Percentiles rank a stretch among this genome's conserved stretches.
Evolutionary conservation across 2,113 vertebrate genomes (phyloP).

Genomic region (Odobenus rosmarus): DNA sequence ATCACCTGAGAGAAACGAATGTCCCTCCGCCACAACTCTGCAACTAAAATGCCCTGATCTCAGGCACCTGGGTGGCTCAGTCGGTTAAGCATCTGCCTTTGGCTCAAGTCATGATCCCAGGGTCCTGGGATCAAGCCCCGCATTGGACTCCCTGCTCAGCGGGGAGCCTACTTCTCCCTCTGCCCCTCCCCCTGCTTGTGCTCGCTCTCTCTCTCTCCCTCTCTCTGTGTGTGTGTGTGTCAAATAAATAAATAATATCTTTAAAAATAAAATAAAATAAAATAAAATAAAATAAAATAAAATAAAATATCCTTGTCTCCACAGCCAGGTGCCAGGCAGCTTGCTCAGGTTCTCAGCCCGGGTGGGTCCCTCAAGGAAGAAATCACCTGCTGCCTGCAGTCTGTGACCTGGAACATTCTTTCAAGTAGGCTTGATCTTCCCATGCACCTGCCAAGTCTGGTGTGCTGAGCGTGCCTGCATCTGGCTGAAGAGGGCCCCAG

Average conservation of each 20-base stretch:
- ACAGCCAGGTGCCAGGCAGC: background rate
- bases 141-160: too few relatives aligned
- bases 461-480: background rate
- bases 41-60: background rate
- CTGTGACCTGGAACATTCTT: background rate
- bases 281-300: too few relatives aligned
- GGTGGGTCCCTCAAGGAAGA: background rate
- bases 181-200: too few relatives aligned
- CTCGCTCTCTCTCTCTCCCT: too few relatives aligned
- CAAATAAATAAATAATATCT: too few relatives aligned
- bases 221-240: too few relatives aligned
- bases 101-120: too few relatives aligned
- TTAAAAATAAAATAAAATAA: too few relatives aligned
- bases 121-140: too few relatives aligned
- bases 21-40: background rate
- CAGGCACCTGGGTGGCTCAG: too few relatives aligned
- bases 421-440: background rate
- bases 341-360: background rate
- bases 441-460: rapidly evolving
- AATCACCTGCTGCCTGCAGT: background rate
- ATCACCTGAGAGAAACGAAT: rapidly evolving
- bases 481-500: conserved; percentile 48
- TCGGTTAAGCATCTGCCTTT: too few relatives aligned
- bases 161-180: too few relatives aligned
- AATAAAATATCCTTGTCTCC: background rate